Base-by-base conservation (phyloP, 2,888 invertebrate species). In the Molorchus minor region DNA sequence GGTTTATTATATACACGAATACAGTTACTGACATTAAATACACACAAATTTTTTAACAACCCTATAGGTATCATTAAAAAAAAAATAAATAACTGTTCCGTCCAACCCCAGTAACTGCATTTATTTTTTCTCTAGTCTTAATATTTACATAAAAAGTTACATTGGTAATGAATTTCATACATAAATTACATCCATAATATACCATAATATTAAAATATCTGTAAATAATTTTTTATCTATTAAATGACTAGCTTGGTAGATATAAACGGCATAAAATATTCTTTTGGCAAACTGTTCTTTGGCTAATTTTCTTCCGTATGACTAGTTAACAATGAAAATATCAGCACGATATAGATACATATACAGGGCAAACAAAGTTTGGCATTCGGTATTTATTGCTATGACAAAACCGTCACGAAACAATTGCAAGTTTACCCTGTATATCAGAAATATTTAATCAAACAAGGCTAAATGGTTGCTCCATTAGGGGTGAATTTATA, bases 271-370 rank as follows among this genome's bases (percentile, higher is more conserved):
- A 58, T 58, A 64, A n/a, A n/a, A n/a, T n/a, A n/a, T n/a, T n/a
- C n/a, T 67, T 69, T 71, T 71, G 71, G 71, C 69, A 71, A 67
- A 56, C 56, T 20, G 33, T 61, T 65, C 67, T 69, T 70, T 71
- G 69, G 69, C 69, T 63, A 69, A 62, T 19, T 41, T 52, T 58
- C 43, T 35, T 51, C 41, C 40, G 40, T 62, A 67, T 71, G 71
- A 71, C 71, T 71, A 71, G 71, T 64, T 52, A 52, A 40, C 40
- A 41, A 41, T 52, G 30, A 45, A 19, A 41, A 47, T 20, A 35
- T 41, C 41, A 30, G 30, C 30, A 19, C 41, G 16, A n/a, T 17
- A 38, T 30, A 45, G 15, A 35, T 16, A n/a, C n/a, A n/a, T n/a
- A n/a, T n/a, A n/a, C n/a, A n/a, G n/a, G n/a, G n/a, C n/a, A n/a